These are phyloP conservation scores for Cerastoderma edule DNA, from an alignment of 2,888 invertebrate species.

Conservation along the genomic window DNA sequence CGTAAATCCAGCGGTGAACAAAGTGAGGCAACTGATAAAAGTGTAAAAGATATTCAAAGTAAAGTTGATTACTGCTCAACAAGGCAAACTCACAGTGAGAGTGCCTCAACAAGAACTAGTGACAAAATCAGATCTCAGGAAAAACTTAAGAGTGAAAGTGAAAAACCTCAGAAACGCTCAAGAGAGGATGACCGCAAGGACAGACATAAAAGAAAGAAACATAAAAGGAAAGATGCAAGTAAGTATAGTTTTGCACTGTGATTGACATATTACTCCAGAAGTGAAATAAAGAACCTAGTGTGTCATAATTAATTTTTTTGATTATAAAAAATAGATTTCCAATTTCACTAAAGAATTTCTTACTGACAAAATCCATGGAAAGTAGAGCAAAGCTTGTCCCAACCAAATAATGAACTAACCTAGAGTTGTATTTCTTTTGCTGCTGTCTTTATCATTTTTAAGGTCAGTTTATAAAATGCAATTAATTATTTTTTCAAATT, in stretches of 20 bases:
- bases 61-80: not conserved
- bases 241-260: conserved; percentile 38
- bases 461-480: no score
- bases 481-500: no score
- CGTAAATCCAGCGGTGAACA: conserved; percentile 21
- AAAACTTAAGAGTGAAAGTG: conserved; percentile 11
- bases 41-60: not conserved
- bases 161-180: conserved; percentile 24
- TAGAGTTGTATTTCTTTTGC: no score
- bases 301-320: no score
- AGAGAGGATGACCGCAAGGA: conserved; percentile 35
- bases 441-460: no score
- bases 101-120: not conserved
- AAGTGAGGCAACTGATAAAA: conserved; percentile 5
- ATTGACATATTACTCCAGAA: not conserved
- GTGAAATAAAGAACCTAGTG: no score
- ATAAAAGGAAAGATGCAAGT: conserved; percentile 75
- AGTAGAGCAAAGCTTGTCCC: no score
- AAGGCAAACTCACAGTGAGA: conserved; percentile 19
- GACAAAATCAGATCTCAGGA: conserved; percentile 9
- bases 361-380: no score
- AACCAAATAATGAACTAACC: no score
- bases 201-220: conserved; percentile 67
- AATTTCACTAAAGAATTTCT: no score
- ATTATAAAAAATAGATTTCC: no score